These are phyloP conservation scores for Coelopa pilipes DNA, from an alignment of 2,888 invertebrate genomes.

Conservation along the genomic window DNA sequence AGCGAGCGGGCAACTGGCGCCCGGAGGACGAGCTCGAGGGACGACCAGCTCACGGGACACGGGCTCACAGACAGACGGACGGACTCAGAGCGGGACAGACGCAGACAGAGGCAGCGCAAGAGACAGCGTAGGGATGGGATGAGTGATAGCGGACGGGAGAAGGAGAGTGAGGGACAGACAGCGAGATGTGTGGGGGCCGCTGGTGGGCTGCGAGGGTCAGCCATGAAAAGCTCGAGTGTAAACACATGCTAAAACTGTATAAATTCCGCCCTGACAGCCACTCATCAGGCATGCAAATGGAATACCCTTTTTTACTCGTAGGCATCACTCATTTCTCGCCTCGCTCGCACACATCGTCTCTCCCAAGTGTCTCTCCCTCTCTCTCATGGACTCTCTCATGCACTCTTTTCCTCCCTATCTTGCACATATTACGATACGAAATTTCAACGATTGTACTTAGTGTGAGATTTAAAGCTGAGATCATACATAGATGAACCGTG, in stretches of 20 bases:
- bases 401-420: background rate
- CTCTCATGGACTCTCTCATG: background rate
- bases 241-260: conserved; percentile 28
- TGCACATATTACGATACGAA: background rate
- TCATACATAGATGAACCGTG: no score
- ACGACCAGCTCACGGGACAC: background rate
- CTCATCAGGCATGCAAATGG: conserved; percentile 27
- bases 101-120: background rate
- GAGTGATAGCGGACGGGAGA: background rate
- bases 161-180: background rate
- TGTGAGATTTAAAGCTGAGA: no score
- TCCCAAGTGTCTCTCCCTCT: background rate
- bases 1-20: background rate
- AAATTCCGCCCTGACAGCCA: conserved; percentile 9
- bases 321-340: background rate
- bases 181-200: no score
- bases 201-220: no score
- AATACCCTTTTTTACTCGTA: background rate
- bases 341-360: no score
- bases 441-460: no score
- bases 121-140: background rate
- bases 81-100: background rate
- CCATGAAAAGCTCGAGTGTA: background rate
- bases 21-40: background rate
- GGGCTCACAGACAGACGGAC: background rate